These are phyloP conservation scores for Leuctra nigra DNA, from an alignment of 2,888 invertebrate genomes.

Conservation along the genomic window DNA sequence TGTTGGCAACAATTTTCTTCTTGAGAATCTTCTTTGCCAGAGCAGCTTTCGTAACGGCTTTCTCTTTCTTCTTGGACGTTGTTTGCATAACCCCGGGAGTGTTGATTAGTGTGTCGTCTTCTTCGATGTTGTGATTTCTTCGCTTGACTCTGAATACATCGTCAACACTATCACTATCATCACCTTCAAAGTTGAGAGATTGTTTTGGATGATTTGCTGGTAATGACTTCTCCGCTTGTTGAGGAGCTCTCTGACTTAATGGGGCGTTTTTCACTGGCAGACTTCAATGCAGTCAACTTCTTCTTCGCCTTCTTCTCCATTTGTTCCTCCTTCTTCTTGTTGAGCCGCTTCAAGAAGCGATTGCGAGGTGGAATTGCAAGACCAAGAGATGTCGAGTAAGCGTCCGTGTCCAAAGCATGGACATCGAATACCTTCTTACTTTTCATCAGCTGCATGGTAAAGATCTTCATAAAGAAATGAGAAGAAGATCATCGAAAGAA, in stretches of 20 bases:
- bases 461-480: too few species aligned
- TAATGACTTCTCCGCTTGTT: slow-evolving; percentile 34
- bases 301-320: slow-evolving; percentile 25
- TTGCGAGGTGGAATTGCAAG: slow-evolving; percentile 82
- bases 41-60: slow-evolving; percentile 74
- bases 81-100: slow-evolving; percentile 34
- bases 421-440: slow-evolving; percentile 90
- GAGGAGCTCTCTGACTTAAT: slow-evolving; percentile 26
- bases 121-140: slow-evolving; percentile 51
- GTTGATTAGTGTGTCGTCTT: slow-evolving; percentile 34
- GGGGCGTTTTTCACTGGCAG: slow-evolving; percentile 16
- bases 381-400: slow-evolving; percentile 73
- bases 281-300: slow-evolving; percentile 7
- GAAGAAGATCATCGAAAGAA: too few species aligned
- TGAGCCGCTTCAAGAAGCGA: slow-evolving; percentile 69
- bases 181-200: slow-evolving; percentile 30
- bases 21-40: slow-evolving; percentile 81
- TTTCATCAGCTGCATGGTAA: too few species aligned
- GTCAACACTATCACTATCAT: slow-evolving; percentile 45
- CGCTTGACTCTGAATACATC: slow-evolving; percentile 61
- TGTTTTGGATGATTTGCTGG: too few species aligned
- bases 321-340: slow-evolving; percentile 36
- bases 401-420: slow-evolving; percentile 68
- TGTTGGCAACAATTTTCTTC: slow-evolving; percentile 80
- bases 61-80: slow-evolving; percentile 43